Base-by-base conservation (phyloP, 2,888 invertebrate species). In the Hermaeophaga mercurialis region DNA sequence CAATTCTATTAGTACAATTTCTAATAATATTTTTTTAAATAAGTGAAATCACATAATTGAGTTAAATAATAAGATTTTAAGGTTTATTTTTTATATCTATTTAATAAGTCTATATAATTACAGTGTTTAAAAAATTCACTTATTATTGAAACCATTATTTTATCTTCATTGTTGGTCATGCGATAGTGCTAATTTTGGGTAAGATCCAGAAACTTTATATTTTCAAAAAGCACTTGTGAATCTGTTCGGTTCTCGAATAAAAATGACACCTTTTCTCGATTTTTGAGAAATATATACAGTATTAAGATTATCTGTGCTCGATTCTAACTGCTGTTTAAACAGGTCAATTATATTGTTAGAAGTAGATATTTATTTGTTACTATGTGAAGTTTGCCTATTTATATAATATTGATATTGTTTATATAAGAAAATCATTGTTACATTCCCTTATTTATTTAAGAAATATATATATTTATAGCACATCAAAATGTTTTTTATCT, bases 401-500 rank as follows among this genome's bases (percentile, higher is more conserved):
- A 55, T 58, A 55, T 34, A 46, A 46, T 53, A 52, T 47, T 43
- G 34, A 47, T 47, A 53, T 52, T 57, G 53, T 36, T 54, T 54
- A 47, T 34, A 44, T 49, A 36, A 26, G 38, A 22, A 56, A 58
- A 61, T 59, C 58, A 65, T 67, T 67, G 68, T 70, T 71, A 69
- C 72, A 72, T 72, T 71, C 71, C 71, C 70, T 66, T 66, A 65
- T 68, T 70, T 66, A 67, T 65, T 65, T 66, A 66, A 63, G 64
- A 61, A 65, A 63, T 66, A 61, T n/a, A n/a, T 66, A 61, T 56
- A 64, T 43, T 67, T 69, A 70, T 68, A 66, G 69, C 72, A 71
- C 70, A 66, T 70, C 68, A 65, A 15, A 12, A n/a, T 19, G 31
- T 45, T 44, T 45, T 26, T 14, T 43, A n/a, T 43, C 6, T 22